A percentile compares a stretch with the other conserved stretches of the same genome.
Evolutionary conservation across 2,888 invertebrate species (phyloP).

Genomic region (Cephus nigrinus): DNA sequence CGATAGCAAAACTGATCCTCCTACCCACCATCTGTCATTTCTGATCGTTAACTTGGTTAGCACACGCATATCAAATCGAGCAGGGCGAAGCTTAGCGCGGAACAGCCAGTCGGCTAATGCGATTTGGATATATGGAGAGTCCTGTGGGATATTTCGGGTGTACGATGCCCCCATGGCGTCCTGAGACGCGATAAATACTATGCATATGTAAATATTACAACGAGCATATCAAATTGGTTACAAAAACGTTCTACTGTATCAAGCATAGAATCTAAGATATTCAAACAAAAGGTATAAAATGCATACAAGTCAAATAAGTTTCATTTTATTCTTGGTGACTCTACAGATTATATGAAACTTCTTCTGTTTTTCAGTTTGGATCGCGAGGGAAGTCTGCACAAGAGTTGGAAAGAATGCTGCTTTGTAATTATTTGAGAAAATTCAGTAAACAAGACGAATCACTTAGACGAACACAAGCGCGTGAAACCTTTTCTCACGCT

Average conservation of each 20-base stretch:
- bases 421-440: too few species aligned
- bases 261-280: too few species aligned
- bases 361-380: too few species aligned
- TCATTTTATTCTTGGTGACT: too few species aligned
- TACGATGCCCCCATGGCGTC: constrained; percentile 44
- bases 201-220: constrained; percentile 65
- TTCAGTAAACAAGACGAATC: too few species aligned
- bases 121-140: constrained; percentile 62
- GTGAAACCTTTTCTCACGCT: constrained; percentile 35
- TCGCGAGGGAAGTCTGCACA: too few species aligned
- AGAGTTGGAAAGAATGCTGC: too few species aligned
- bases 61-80: constrained; percentile 63
- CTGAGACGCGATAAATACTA: constrained; percentile 56
- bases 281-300: too few species aligned
- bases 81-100: constrained; percentile 37
- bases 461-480: neutral
- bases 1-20: constrained; percentile 37
- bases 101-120: constrained; percentile 59
- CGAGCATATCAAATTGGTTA: constrained; percentile 49
- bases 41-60: constrained; percentile 62
- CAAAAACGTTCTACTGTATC: too few species aligned
- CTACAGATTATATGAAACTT: too few species aligned
- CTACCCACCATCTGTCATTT: constrained; percentile 62
- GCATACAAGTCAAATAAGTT: too few species aligned
- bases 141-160: constrained; percentile 57